phyloP scores from a whole-genome alignment of 2,888 invertebrate genomes.

The Cryptus armator region DNA sequence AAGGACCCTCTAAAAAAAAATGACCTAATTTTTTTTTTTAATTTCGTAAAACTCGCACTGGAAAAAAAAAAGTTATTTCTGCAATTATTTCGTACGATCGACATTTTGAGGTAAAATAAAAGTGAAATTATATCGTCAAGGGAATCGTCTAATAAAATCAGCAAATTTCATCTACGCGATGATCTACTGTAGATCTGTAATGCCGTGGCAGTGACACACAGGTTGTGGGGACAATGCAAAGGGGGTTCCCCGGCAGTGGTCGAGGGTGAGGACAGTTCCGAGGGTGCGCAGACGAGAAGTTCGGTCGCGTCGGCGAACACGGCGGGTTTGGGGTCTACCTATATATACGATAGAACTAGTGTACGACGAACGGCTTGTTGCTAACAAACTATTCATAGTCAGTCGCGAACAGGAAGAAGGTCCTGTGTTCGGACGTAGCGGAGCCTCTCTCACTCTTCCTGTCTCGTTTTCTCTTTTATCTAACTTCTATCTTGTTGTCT shows the following conservation, averaged over 20 bases:
- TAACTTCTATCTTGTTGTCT: conserved; percentile 19
- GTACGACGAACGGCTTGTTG: conserved; percentile 35
- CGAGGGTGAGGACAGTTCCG: conserved; percentile 47
- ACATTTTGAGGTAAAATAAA: too few species aligned
- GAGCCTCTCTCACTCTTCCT: conserved; percentile 3
- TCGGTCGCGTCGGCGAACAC: not conserved
- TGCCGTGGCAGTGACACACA: not conserved
- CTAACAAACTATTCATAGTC: conserved; percentile 67
- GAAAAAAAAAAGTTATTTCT: too few species aligned
- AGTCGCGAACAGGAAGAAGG: conserved; percentile 41
- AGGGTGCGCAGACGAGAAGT: not conserved
- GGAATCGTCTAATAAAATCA: too few species aligned
- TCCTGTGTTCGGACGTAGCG: conserved; percentile 1
- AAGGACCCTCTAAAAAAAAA: too few species aligned
- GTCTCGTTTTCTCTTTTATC: conserved; percentile 19
- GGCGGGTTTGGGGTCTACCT: not conserved
- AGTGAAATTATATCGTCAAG: too few species aligned
- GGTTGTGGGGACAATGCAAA: conserved; percentile 44
- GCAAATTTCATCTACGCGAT: not conserved
- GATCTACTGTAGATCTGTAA: not conserved
- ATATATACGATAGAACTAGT: not conserved
- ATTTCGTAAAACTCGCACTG: too few species aligned
- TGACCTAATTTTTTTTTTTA: too few species aligned
- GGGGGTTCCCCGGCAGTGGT: conserved; percentile 30
- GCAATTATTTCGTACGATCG: too few species aligned